Evolutionary conservation across 2,113 vertebrate genomes (phyloP).

Genomic region (Agapornis roseicollis): DNA sequence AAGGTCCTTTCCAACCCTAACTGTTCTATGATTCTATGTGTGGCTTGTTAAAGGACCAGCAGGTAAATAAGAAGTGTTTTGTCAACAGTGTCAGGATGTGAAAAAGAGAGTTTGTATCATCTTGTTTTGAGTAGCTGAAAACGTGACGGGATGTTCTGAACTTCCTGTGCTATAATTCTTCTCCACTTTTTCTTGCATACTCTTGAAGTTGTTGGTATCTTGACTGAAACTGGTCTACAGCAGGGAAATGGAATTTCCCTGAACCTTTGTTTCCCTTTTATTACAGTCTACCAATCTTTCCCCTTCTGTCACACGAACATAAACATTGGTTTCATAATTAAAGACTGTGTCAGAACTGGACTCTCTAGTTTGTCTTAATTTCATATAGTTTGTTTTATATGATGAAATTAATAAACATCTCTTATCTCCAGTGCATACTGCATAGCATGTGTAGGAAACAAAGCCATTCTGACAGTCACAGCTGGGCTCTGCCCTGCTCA

Average conservation of each 20-base stretch:
- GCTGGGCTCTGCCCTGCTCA: background rate
- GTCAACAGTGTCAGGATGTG: background rate
- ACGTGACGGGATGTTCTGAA: background rate
- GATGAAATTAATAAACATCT: background rate
- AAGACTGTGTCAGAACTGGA: background rate
- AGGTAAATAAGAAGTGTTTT: background rate
- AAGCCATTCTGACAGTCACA: background rate
- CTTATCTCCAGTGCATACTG: background rate
- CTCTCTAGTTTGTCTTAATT: background rate
- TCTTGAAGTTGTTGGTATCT: background rate
- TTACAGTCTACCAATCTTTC: background rate
- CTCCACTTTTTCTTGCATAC: background rate
- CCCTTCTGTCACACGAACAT: background rate
- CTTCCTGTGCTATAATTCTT: background rate
- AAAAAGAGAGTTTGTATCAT: background rate
- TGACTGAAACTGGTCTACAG: background rate
- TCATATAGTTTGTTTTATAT: background rate
- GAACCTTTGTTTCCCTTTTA: background rate
- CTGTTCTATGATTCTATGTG: no score
- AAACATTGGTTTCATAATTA: conserved; percentile 9
- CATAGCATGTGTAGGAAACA: background rate
- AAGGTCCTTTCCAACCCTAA: no score
- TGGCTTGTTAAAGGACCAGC: background rate
- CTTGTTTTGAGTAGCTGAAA: background rate
- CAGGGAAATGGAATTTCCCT: background rate